These are phyloP conservation scores for Picathartes gymnocephalus DNA, from an alignment of 2,113 vertebrate species.

Conservation along the genomic window DNA sequence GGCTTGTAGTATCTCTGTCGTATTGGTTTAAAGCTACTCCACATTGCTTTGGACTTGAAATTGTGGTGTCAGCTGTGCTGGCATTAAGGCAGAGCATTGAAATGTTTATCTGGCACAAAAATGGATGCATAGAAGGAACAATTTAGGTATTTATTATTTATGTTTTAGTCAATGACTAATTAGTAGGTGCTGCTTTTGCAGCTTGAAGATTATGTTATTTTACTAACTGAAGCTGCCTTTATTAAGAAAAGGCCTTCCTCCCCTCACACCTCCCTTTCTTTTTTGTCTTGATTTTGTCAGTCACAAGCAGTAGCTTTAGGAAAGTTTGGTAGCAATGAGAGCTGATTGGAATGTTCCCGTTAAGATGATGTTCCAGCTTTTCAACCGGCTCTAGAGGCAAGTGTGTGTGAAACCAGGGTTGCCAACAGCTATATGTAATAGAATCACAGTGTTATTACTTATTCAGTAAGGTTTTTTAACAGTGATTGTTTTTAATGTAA, in stretches of 20 bases:
- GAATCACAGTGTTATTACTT: neutral
- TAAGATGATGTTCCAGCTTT: neutral
- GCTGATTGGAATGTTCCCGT: neutral
- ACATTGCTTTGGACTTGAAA: conserved; percentile 78
- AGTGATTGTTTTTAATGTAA: neutral
- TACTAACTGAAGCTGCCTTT: conserved; percentile 94
- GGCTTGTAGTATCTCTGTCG: neutral
- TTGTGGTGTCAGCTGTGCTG: conserved; percentile 69
- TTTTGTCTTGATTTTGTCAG: conserved; percentile 32
- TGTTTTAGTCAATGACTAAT: conserved; percentile 99
- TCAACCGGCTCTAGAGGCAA: neutral
- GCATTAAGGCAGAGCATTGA: conserved; percentile 62
- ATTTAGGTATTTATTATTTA: conserved; percentile 95
- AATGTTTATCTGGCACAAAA: conserved; percentile 50
- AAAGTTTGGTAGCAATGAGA: neutral
- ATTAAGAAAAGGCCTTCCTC: conserved; percentile 86
- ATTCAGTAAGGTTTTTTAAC: neutral
- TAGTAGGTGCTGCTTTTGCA: conserved; percentile 95
- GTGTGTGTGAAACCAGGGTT: neutral
- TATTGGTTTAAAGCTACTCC: conserved; percentile 49
- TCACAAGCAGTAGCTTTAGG: neutral
- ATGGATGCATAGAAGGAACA: conserved; percentile 68
- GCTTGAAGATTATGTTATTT: conserved; percentile 88
- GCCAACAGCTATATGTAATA: neutral
- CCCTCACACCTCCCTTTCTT: neutral